phyloP scores from a whole-genome alignment of 2,888 invertebrate genomes.

The Colostygia pectinataria region DNA sequence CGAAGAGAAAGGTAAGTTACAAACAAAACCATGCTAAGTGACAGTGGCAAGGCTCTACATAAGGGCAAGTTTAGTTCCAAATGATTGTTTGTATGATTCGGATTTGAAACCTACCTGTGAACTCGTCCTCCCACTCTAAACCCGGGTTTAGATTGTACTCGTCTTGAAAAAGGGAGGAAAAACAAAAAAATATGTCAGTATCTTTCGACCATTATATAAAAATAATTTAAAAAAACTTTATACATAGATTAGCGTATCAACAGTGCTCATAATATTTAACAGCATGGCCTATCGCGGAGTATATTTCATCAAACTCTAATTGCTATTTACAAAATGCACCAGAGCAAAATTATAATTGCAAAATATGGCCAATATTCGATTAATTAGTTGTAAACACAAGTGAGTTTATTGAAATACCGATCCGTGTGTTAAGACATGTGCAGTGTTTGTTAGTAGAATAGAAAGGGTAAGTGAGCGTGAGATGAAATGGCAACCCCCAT shows the following conservation, averaged over 20 bases:
- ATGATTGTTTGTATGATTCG: conserved; percentile 73
- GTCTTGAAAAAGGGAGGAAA: conserved; percentile 92
- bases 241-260: conserved; percentile 75
- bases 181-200: conserved; percentile 82
- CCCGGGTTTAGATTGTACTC: conserved; percentile 99
- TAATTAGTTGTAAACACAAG: conserved; percentile 30
- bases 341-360: conserved; percentile 2
- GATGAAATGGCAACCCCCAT: conserved; percentile 75
- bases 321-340: conserved; percentile 28
- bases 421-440: conserved; percentile 74
- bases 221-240: conserved; percentile 56
- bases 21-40: conserved; percentile 77
- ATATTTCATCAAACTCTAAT: conserved; percentile 45
- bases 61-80: conserved; percentile 71
- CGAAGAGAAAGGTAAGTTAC: conserved; percentile 52
- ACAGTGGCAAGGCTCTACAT: conserved; percentile 77
- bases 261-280: conserved; percentile 74
- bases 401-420: conserved; percentile 51
- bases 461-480: conserved; percentile 77
- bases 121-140: conserved; percentile 99
- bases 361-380: conserved; percentile 28
- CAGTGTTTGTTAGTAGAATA: conserved; percentile 77
- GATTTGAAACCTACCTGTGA: conserved; percentile 96
- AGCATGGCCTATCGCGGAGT: conserved; percentile 63
- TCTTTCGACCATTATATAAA: conserved; percentile 70